Evolutionary conservation across 2,888 invertebrate species (phyloP).

Genomic region (Napeogenes inachia): DNA sequence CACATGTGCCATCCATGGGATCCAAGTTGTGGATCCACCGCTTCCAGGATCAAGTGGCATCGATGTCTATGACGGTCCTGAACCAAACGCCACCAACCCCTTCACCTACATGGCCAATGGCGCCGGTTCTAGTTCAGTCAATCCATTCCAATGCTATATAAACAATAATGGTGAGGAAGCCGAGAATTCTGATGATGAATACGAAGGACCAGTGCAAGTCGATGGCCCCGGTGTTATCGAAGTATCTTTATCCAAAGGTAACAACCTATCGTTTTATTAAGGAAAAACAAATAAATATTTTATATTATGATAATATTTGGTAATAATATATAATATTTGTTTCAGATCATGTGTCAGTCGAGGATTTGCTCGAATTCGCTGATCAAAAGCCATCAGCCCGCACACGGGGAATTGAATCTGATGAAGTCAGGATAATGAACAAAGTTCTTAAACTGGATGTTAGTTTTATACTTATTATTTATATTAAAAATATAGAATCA

Average conservation of each 20-base stretch:
- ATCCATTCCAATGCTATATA: slow-evolving; percentile 46
- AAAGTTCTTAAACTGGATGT: slow-evolving; percentile 89
- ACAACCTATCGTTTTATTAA: neutral
- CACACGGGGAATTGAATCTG: slow-evolving; percentile 90
- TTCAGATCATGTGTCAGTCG: slow-evolving; percentile 90
- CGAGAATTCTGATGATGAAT: slow-evolving; percentile 12
- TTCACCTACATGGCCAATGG: slow-evolving; percentile 35
- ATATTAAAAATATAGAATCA: no score
- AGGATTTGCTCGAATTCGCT: slow-evolving; percentile 92
- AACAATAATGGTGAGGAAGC: slow-evolving; percentile 19
- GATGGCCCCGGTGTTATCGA: slow-evolving; percentile 42
- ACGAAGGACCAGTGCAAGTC: slow-evolving; percentile 23
- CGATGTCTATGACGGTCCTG: slow-evolving; percentile 48
- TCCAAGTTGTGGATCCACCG: slow-evolving; percentile 5
- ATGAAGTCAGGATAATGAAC: slow-evolving; percentile 94
- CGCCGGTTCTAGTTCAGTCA: slow-evolving; percentile 37
- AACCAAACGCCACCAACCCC: slow-evolving; percentile 46
- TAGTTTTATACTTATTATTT: neutral
- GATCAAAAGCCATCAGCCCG: slow-evolving; percentile 89
- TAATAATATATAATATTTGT: no score
- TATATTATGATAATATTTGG: neutral
- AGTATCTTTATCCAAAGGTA: slow-evolving; percentile 55
- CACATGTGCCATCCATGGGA: slow-evolving; percentile 26
- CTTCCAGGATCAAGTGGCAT: slow-evolving; percentile 18
- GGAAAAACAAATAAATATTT: no score